These are phyloP conservation scores for Jordanella pulchra DNA, from an alignment of 2,797 vertebrate species.

Conservation along the genomic window DNA sequence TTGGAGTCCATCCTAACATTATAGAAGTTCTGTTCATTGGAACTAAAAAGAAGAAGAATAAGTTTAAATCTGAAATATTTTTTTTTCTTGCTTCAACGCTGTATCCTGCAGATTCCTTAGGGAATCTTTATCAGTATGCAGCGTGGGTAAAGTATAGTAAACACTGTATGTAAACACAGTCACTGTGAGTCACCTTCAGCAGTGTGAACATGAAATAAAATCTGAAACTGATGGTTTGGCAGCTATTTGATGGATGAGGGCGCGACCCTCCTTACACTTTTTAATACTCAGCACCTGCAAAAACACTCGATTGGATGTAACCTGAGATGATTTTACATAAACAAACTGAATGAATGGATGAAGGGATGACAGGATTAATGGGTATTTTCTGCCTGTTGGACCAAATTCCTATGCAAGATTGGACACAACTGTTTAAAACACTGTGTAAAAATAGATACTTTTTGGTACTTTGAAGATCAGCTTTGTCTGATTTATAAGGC, in stretches of 20 bases:
- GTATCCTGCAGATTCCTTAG: not conserved
- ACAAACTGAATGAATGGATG: conserved; percentile 14
- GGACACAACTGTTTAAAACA: not conserved
- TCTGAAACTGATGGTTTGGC: conserved; percentile 13
- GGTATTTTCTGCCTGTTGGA: not conserved
- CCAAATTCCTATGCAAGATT: not conserved
- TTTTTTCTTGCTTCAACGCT: not conserved
- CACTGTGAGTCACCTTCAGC: not conserved
- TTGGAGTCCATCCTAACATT: conserved; percentile 3
- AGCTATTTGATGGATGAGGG: conserved; percentile 52
- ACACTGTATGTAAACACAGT: not conserved
- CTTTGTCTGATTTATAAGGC: not conserved
- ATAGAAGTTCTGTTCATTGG: not conserved
- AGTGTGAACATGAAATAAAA: conserved; percentile 21
- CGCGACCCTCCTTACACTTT: conserved; percentile 45
- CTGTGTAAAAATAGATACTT: not conserved
- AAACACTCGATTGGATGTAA: conserved; percentile 61
- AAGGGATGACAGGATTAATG: conserved; percentile 13
- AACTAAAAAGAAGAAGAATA: no score
- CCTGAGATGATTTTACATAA: conserved; percentile 34
- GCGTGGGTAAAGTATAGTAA: not conserved
- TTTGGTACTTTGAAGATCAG: not conserved
- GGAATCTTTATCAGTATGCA: not conserved
- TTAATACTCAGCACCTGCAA: conserved; percentile 69
- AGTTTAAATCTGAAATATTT: not conserved